These are phyloP conservation scores for Zaprionus vittiger DNA, from an alignment of 1,140 invertebrate species.

Conservation along the genomic window DNA sequence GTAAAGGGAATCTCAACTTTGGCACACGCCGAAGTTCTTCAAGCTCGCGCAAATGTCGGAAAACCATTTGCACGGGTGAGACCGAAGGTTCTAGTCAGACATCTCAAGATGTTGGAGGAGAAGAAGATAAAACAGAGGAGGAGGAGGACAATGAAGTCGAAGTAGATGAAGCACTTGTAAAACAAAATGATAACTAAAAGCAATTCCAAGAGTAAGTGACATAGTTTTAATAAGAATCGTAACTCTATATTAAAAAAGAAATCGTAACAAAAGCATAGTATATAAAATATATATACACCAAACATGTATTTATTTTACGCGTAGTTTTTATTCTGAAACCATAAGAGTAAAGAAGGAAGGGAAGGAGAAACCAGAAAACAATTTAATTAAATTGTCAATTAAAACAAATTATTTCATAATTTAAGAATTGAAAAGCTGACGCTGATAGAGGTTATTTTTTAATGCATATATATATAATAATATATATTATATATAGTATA, in stretches of 20 bases:
- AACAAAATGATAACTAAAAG: slow-evolving; percentile 81
- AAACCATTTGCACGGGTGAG: slow-evolving; percentile 27
- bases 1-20: slow-evolving; percentile 46
- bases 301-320: slow-evolving; percentile 76
- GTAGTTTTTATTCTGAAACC: slow-evolving; percentile 69
- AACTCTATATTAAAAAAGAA: slow-evolving; percentile 62
- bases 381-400: slow-evolving; percentile 83
- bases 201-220: slow-evolving; percentile 82
- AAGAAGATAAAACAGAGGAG: slow-evolving; percentile 9
- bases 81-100: slow-evolving; percentile 17
- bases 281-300: slow-evolving; percentile 74
- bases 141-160: slow-evolving; percentile 11
- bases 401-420: slow-evolving; percentile 75
- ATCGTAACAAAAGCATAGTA: slow-evolving; percentile 63
- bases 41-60: slow-evolving; percentile 28
- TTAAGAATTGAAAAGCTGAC: slow-evolving; percentile 72
- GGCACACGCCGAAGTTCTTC: slow-evolving; percentile 57
- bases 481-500: slow-evolving; percentile 66
- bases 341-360: slow-evolving; percentile 25
- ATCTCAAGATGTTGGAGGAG: slow-evolving; percentile 19
- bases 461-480: slow-evolving; percentile 75
- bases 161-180: slow-evolving; percentile 76
- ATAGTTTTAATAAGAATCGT: slow-evolving; percentile 72
- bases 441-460: slow-evolving; percentile 79
- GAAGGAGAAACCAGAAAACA: slow-evolving; percentile 60